Base-by-base conservation (phyloP, 1,140 invertebrate species). In the Drosophila kikkawai region DNA sequence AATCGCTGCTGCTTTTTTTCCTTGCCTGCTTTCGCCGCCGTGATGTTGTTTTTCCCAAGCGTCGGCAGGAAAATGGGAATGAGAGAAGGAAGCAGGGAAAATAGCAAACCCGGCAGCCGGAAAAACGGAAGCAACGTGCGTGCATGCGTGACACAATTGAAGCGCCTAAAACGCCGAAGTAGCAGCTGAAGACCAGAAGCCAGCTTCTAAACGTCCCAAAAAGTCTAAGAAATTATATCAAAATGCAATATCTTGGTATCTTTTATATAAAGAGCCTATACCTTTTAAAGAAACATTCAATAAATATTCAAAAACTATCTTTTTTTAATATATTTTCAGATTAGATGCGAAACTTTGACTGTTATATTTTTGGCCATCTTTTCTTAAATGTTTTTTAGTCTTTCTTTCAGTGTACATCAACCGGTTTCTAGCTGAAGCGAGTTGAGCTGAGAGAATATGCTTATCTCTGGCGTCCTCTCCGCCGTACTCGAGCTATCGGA, bases 91-190 rank as follows among this genome's bases (percentile, higher is more conserved):
- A 74, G 55, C 70, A 53, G 85, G 81, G 88, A 87, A 87, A 87
- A 84, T 87, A 81, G 85, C 66, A 90, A 90, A 86, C 79, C 82
- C 85, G 86, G 81, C 85, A 90, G 81, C 82, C 85, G 85, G 85
- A 90, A 90, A 90, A 90, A 85, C 85, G 85, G 68, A 90, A 90
- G 81, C 85, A 90, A 85, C 85, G 85, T 90, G 85, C 85, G 85
- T 90, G 85, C 85, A 90, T 90, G 85, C 85, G 85, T 90, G 85
- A 90, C 85, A 90, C 85, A 88, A 85, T 90, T 90, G 85, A 88
- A 84, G 80, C 84, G 84, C 84, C 84, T 87, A 86, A 86, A 79
- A 79, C 66, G 75, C 64, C 61, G 7, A 77, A 76, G 64, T 37
- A 50, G 53, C 55, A 65, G 56, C 55, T 55, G 67, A 22, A 58